phyloP scores from a whole-genome alignment of 2,797 vertebrate species.

The Manis pentadactyla region DNA sequence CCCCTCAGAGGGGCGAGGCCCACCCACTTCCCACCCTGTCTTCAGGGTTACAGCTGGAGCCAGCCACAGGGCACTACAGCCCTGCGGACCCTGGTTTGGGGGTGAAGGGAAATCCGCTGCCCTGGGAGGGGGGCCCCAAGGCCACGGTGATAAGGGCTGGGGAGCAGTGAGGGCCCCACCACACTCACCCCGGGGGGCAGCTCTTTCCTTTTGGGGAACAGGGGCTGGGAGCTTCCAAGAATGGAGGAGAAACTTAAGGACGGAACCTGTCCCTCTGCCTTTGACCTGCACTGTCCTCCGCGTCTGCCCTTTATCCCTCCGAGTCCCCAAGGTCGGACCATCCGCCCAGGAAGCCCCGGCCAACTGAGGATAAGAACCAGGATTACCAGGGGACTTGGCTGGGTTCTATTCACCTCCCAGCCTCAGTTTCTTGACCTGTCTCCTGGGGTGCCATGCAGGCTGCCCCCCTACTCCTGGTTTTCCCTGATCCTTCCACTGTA shows the following conservation, averaged over 20 bases:
- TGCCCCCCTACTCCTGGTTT: rapidly evolving
- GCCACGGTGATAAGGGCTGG: background rate
- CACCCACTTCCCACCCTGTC: background rate
- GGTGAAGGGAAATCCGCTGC: background rate
- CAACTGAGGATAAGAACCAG: rapidly evolving
- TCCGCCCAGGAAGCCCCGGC: background rate
- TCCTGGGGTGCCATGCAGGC: no score
- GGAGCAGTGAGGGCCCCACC: background rate
- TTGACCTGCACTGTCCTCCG: background rate
- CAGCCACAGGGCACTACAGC: background rate
- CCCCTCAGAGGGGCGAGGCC: background rate
- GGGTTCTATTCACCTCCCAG: background rate
- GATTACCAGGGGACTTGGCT: rapidly evolving
- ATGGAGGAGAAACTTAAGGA: background rate
- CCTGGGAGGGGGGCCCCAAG: no score
- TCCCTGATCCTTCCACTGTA: background rate
- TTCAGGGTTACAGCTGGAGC: background rate
- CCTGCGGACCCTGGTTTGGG: background rate
- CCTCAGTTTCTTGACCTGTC: background rate
- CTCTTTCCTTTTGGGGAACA: no score
- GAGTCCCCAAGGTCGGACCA: rapidly evolving
- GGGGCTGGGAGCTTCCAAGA: background rate
- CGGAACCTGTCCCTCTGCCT: no score
- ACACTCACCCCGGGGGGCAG: background rate
- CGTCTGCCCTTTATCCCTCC: background rate